Percentiles rank a stretch among this genome's conserved stretches.
These are phyloP conservation scores for Heliangelus exortis DNA, from an alignment of 2,797 vertebrate species.

Conservation along the genomic window DNA sequence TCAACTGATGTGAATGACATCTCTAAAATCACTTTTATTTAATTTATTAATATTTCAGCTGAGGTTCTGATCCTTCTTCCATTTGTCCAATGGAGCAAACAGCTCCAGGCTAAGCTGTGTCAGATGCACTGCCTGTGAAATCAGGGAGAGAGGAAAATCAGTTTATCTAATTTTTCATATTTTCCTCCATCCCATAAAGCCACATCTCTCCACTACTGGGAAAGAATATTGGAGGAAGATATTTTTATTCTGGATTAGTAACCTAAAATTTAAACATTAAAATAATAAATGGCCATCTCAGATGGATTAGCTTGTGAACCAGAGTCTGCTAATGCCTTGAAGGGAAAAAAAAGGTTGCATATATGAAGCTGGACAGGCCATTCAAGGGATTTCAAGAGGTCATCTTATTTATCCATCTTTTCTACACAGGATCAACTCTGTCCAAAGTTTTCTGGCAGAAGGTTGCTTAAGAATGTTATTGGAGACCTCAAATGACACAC, in stretches of 20 bases:
- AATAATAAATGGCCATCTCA: neutral
- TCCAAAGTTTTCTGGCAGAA: neutral
- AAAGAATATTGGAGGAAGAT: neutral
- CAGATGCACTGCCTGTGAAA: neutral
- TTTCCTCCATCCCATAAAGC: neutral
- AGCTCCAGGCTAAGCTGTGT: neutral
- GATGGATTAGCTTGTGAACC: neutral
- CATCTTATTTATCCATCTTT: neutral
- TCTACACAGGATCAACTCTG: neutral
- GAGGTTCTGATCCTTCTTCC: neutral
- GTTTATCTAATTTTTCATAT: neutral
- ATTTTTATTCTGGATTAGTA: neutral
- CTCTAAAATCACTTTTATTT: neutral
- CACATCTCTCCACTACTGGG: neutral
- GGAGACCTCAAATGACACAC: neutral
- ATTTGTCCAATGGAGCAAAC: neutral
- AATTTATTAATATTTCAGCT: neutral
- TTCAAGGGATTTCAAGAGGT: neutral
- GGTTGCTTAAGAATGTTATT: neutral
- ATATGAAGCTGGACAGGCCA: neutral
- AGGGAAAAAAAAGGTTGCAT: neutral
- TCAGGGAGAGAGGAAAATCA: accelerated
- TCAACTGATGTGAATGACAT: neutral
- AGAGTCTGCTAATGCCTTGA: neutral
- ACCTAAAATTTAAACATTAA: neutral